Percentiles rank a stretch among this genome's conserved stretches.
phyloP scores from a whole-genome alignment of 2,113 vertebrate species.

The Genyomyrus donnyi region DNA sequence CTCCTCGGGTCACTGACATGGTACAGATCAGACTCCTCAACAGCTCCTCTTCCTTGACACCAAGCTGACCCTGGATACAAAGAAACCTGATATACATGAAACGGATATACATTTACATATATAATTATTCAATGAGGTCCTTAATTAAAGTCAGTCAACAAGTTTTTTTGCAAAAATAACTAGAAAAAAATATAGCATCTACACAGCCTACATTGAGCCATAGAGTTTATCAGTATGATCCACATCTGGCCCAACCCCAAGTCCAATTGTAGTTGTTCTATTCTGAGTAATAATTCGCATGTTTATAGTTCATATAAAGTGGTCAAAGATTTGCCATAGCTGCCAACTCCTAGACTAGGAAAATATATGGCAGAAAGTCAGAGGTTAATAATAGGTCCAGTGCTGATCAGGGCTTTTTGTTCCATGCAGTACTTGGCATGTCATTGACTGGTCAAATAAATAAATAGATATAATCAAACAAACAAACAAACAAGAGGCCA shows the following conservation, averaged over 20 bases:
- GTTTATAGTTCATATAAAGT: neutral
- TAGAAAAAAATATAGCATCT: neutral
- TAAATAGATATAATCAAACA: neutral
- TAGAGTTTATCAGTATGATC: neutral
- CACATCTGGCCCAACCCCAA: neutral
- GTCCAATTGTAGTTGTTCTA: neutral
- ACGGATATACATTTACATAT: neutral
- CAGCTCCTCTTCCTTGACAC: conserved; percentile 62
- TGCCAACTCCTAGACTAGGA: neutral
- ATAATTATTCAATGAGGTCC: neutral
- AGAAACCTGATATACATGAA: neutral
- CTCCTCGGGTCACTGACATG: conserved; percentile 53
- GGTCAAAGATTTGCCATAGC: neutral
- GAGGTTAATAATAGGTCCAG: neutral
- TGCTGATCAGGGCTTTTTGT: neutral
- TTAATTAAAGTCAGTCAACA: neutral
- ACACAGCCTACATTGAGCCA: neutral
- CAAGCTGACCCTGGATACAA: conserved; percentile 59
- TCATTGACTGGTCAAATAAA: neutral
- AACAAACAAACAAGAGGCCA: neutral
- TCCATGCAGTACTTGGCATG: neutral
- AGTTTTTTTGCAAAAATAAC: neutral
- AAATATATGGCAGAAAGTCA: neutral
- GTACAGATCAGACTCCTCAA: conserved; percentile 61
- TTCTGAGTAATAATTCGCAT: neutral